Conservation (phyloP, 92 coral and sea anemone species). For the Chrysogorgia sp. region DNA sequence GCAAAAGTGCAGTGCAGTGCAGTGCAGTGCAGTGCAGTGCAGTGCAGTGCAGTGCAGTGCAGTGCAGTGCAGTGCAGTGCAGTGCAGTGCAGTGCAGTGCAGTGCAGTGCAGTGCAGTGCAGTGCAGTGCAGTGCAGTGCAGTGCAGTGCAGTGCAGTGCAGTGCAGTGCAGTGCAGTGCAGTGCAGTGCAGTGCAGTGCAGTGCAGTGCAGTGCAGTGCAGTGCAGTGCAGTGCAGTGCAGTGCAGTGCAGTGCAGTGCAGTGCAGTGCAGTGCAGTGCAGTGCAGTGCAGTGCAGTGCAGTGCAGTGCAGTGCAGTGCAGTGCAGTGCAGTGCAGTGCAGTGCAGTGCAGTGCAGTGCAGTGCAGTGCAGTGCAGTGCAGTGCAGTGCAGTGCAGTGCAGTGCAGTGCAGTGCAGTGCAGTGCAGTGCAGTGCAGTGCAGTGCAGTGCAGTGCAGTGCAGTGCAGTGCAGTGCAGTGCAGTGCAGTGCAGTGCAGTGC, state of each 20-base stretch:
- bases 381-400: no score
- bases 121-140: conserved; percentile 6
- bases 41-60: conserved; percentile 6
- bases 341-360: no score
- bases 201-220: conserved; percentile 6
- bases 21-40: conserved; percentile 6
- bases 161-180: conserved; percentile 6
- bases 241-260: conserved; percentile 6
- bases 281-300: no score
- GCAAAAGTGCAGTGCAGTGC: conserved; percentile 3
- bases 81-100: conserved; percentile 6
- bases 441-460: no score
- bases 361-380: no score
- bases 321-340: no score
- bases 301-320: no score
- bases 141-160: conserved; percentile 6
- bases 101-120: conserved; percentile 6
- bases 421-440: no score
- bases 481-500: no score
- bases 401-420: no score
- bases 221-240: conserved; percentile 6
- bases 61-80: conserved; percentile 6
- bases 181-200: conserved; percentile 6
- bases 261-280: conserved; percentile 6
- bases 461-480: no score